Conservation (phyloP, 2,888 invertebrate species). For the Tanytarsus gracilentus region DNA sequence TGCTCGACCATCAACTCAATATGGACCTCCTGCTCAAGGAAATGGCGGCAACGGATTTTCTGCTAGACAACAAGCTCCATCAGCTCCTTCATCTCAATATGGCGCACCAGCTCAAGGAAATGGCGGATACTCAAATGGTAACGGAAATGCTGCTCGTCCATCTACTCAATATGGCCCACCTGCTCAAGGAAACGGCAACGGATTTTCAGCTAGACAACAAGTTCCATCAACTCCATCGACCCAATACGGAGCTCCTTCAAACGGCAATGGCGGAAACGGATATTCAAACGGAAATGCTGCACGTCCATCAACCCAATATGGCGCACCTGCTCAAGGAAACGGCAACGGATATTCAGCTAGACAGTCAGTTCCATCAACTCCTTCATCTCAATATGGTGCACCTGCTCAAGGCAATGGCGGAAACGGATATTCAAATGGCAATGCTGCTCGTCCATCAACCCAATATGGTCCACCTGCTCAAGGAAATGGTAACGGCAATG, state of each 20-base stretch:
- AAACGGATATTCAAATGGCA: neutral
- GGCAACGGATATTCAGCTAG: neutral
- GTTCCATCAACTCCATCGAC: neutral
- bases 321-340: constrained; percentile 14
- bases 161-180: constrained; percentile 5
- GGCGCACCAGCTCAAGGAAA: neutral
- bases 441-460: neutral
- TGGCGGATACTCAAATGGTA: neutral
- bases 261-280: constrained; percentile 17
- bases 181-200: neutral
- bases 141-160: constrained; percentile 8
- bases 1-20: neutral
- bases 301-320: constrained; percentile 8
- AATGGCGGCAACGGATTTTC: neutral
- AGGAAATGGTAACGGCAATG: neutral
- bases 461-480: constrained; percentile 5
- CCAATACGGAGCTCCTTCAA: constrained; percentile 5
- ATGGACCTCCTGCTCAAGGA: neutral
- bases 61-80: neutral
- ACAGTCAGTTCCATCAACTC: neutral
- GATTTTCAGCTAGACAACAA: neutral
- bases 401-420: constrained; percentile 4
- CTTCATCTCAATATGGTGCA: constrained; percentile 11
- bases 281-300: neutral
- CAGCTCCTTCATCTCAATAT: neutral